Evolutionary conservation across 2,888 invertebrate species (phyloP), one percentile per base, ranked within the genome.

Genomic region (Leuctra nigra): DNA sequence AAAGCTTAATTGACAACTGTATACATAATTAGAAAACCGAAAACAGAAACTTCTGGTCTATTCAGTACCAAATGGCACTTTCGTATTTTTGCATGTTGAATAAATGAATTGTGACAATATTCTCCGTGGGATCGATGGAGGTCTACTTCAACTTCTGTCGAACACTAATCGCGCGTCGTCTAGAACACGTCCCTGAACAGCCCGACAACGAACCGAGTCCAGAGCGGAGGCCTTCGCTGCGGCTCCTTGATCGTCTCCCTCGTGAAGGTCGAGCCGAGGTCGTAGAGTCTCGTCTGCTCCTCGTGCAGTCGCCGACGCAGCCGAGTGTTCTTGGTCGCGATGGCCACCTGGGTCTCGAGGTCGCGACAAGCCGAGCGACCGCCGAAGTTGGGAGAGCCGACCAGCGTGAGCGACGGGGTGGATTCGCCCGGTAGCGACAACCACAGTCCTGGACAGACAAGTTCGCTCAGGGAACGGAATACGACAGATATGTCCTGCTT

Each of bases 361-460:
- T 99, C 99, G 29, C 92, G 82, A 61, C 86, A 81, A 0, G 95
- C 92, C 0, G 96, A 96, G 56, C 97, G 79, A 62, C 79, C 78
- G 23, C 82, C 81, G 81, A 95, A 91, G 73, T 98, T 98, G 0
- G 97, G 91, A 0, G 97, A 98, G 1, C 98, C 97, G 56, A 98
- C 83, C 18, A 96, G 73, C 0, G 96, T 94, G 2, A 89, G 74
- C 67, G 81, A 84, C 0, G 96, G 96, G 38, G 82, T 75, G 1
- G 73, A 68, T 53, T 82, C 77, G n/a, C 80, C 77, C 0, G 85
- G 82, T 2, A 86, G 79, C 64, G 87, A 86, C 66, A 90, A 91
- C 86, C 85, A 85, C 18, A 50, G 33, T n/a, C n/a, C n/a, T n/a
- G n/a, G n/a, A n/a, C n/a, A n/a, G n/a, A n/a, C n/a, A n/a, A n/a